A percentile compares a stretch with the other conserved stretches of the same genome.
Conservation (phyloP, 2,888 invertebrate genomes). For the Chymomyza procnemis region DNA sequence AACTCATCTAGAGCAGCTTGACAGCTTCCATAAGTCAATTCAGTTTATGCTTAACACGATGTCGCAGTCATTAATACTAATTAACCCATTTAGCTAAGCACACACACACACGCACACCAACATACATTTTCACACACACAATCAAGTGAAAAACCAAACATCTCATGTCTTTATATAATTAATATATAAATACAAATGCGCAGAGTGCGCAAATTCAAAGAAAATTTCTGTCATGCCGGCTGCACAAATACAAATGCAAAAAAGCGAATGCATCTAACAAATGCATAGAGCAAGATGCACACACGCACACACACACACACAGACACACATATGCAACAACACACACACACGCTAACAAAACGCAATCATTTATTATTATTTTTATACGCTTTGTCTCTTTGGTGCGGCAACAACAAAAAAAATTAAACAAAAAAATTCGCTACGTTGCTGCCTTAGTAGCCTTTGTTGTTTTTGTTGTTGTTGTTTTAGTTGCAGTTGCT, state of each 20-base stretch:
- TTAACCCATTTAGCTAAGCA: constrained; percentile 50
- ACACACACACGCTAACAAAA: constrained; percentile 39
- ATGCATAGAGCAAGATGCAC: constrained; percentile 23
- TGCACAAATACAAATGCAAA: constrained; percentile 61
- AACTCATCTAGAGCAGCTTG: not conserved
- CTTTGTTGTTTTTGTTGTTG: constrained; percentile 2
- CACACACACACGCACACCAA: constrained; percentile 44
- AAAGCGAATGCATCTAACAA: constrained; percentile 18
- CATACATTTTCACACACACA: constrained; percentile 28
- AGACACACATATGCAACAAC: constrained; percentile 12
- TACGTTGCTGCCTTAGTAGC: constrained; percentile 20
- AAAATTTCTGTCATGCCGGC: constrained; percentile 51
- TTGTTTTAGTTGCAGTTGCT: constrained; percentile 13
- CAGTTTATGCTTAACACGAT: constrained; percentile 9
- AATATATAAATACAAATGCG: constrained; percentile 33
- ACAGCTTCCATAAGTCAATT: not conserved
- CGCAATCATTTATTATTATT: constrained; percentile 70
- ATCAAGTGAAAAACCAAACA: constrained; percentile 25
- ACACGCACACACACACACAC: constrained; percentile 19
- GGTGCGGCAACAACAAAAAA: constrained; percentile 39
- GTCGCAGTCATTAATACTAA: constrained; percentile 50
- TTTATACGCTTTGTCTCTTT: constrained; percentile 68
- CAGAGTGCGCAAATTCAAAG: constrained; percentile 61
- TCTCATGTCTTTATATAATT: constrained; percentile 12
- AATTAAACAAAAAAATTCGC: constrained; percentile 50